Evolutionary conservation across 2,888 invertebrate species (phyloP), one percentile per base, ranked within the genome.

Genomic region (Parascotia fuliginaria): DNA sequence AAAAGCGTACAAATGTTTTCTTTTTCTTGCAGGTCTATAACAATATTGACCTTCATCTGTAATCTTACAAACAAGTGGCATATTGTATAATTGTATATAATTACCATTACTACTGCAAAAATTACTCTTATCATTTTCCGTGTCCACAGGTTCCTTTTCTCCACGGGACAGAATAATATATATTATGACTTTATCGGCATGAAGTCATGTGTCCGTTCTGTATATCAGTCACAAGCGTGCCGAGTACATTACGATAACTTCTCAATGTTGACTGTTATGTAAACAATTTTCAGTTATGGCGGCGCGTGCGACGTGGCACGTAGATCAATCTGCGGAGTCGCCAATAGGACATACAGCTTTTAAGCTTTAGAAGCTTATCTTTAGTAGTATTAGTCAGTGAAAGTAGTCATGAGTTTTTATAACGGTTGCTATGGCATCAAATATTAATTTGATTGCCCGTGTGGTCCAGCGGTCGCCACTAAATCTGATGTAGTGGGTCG

Each of bases 91-190:
- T 3, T 19, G 5, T 5, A 2, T 19, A 19, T 19, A 7, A 38
- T 38, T 24, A 24, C 14, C 14, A 14, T 14, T 7, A 14, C 9
- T n/a, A 4, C 11, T 13, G 13, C 24, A 1, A 12, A 40, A 22
- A 22, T 32, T 14, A 13, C 6, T 41, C 13, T 36, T 36, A 43
- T 43, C 42, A 28, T 43, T 43, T 43, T 43, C 42, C 36, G 39
- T 39, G 39, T 39, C 28, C 15, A 36, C 28, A 38, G 9, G 36
- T 36, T 36, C 36, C 13, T 36, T 43, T 43, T 43, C 16, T 13
- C 15, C 27, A 28, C 34, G 34, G 42, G 42, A 36, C 28, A n/a
- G 34, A 43, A 34, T 24, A 36, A 43, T 36, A n/a, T n/a, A n/a
- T n/a, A n/a, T 43, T 34, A 3, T 28, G 27, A 5, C 24, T 28